These are phyloP conservation scores for Labeo catla DNA, from an alignment of 2,113 vertebrate genomes.

Conservation along the genomic window DNA sequence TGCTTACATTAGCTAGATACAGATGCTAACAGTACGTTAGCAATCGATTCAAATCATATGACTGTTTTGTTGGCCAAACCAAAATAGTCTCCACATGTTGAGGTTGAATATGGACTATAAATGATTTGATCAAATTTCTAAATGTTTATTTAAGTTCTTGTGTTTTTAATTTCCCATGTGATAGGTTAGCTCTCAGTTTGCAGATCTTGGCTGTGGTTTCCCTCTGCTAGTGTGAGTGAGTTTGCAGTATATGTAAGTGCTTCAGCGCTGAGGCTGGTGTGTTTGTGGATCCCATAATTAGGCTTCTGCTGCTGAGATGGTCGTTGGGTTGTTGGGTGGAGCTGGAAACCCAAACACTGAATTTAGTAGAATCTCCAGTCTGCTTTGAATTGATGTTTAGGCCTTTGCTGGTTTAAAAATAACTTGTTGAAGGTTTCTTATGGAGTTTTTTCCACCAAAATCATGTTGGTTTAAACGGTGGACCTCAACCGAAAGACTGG, in stretches of 20 bases:
- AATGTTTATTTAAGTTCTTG: neutral
- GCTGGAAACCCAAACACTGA: slow-evolving; percentile 29
- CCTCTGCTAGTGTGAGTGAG: neutral
- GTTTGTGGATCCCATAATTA: slow-evolving; percentile 50
- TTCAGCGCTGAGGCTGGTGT: slow-evolving; percentile 34
- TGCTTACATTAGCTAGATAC: neutral
- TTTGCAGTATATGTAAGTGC: slow-evolving; percentile 8
- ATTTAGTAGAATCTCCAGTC: slow-evolving; percentile 21
- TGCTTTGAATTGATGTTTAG: slow-evolving; percentile 40
- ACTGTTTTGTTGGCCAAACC: neutral
- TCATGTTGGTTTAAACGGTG: neutral
- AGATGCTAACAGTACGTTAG: neutral
- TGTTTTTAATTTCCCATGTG: neutral
- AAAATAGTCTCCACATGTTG: neutral
- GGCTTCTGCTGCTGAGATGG: slow-evolving; percentile 14
- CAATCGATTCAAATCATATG: neutral
- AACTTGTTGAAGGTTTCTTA: neutral
- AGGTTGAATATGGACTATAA: neutral
- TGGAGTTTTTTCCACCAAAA: neutral
- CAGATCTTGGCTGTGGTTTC: neutral
- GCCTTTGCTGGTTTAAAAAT: slow-evolving; percentile 18
- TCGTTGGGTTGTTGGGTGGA: slow-evolving; percentile 25
- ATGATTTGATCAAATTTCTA: neutral
- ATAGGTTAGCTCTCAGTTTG: slow-evolving; percentile 17
- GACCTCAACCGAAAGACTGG: neutral